A percentile compares a stretch with the other conserved stretches of the same genome.
Conservation (phyloP, 2,797 vertebrate genomes). For the Mus caroli region DNA sequence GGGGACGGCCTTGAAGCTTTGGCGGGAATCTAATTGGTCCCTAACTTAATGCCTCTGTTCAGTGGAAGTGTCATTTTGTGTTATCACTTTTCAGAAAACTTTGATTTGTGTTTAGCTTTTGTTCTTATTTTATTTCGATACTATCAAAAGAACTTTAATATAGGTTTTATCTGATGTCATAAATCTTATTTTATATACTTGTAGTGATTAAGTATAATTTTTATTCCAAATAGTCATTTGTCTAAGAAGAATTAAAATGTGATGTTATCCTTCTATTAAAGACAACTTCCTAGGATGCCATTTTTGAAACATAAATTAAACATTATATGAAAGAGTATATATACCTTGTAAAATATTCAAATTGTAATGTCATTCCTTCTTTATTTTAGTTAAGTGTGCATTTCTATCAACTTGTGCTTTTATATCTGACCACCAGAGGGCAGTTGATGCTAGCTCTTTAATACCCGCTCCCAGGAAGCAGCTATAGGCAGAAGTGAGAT, state of each 20-base stretch:
- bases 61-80: neutral
- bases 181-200: neutral
- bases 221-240: neutral
- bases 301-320: neutral
- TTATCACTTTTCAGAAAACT: neutral
- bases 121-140: neutral
- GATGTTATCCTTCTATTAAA: neutral
- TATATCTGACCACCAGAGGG: conserved; percentile 81
- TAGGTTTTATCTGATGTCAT: neutral
- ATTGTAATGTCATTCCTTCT: neutral
- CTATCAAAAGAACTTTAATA: neutral
- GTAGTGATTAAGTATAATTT: neutral
- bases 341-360: conserved; percentile 4
- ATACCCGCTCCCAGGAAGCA: neutral
- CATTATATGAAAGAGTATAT: neutral
- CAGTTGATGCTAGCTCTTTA: conserved; percentile 69
- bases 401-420: conserved; percentile 12
- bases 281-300: neutral
- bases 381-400: conserved; percentile 28
- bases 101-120: neutral
- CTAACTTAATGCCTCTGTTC: neutral
- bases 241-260: conserved; percentile 3
- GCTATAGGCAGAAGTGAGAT: neutral
- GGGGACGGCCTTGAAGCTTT: neutral
- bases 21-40: neutral